Base-by-base conservation (phyloP, 2,888 invertebrate genomes). In the Escarpia spicata region DNA sequence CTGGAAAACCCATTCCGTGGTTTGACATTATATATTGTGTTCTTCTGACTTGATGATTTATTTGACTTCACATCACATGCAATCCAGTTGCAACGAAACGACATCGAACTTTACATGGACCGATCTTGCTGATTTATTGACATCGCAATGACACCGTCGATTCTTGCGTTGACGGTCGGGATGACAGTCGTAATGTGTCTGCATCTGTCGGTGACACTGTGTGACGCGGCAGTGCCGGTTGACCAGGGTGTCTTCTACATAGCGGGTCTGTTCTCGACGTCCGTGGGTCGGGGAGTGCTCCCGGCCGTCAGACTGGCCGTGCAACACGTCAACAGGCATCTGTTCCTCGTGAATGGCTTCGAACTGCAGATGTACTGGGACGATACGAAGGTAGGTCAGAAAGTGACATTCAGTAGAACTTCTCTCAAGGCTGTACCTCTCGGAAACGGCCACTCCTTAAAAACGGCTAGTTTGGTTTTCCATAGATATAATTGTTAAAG, bases 321-420 rank as follows among this genome's bases (percentile, higher is more conserved):
- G 94, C 98, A 98, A 96, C 99, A 99, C 97, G 98, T 99, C 95
- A 99, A 99, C 97, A 98, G 98, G 95, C 98, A 98, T 96, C 98
- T 98, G 92, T 97, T 97, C 92, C 98, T 99, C 94, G 97, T 99
- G 92, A 97, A 98, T 94, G 98, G 98, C 97, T 98, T 99, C 96
- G 97, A 98, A 91, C 97, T 99, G 92, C 98, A 98, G 96, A 98
- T 99, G 98, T 98, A 98, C 98, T 98, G 98, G 98, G 99, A 99
- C 96, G 99, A 99, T 95, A 99, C 99, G 0, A 98, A 98, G 98
- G 99, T 99, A 96, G 97, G 97, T 26, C 75, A 75, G 6, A 26
- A 75, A 26, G 75, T 75, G 19, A 26, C 6, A n/a, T 26, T 75
- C 52, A 52, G 10, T 9, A 52, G 52, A 9, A 52, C 52, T 37